Evolutionary conservation across 2,113 vertebrate species (phyloP), one percentile per base, ranked within the genome.

Genomic region (Rhombomys opimus): DNA sequence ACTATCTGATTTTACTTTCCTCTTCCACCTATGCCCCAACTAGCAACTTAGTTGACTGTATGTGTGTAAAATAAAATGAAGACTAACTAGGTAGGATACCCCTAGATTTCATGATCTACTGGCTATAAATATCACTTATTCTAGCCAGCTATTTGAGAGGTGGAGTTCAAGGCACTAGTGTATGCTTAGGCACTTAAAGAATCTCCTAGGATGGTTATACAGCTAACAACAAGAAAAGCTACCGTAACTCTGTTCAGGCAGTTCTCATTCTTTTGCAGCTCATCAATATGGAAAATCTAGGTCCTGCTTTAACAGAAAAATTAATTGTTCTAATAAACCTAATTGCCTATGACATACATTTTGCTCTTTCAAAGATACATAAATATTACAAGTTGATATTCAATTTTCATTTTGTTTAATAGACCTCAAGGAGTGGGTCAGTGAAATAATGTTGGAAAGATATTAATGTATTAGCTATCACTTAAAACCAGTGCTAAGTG

Each of bases 161-260:
- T 10, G 59, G 50, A 90, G 27, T 17, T 32, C 11, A 77, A 50
- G 13, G 81, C 76, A 52, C 70, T 80, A 72, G 50, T 91, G 73
- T 54, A 10, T 70, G 77, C n/a, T 84, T 68, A 50, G 87, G 30
- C 46, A 17, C 10, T 89, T 93, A 9, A 59, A 90, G 32, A 75
- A 61, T 95, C 65, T 82, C 80, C 65, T 86, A 41, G 46, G 22
- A 70, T 73, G 25, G 86, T 50, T 95, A 30, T 18, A 91, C 46
- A 93, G 5, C 27, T 46, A 81, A 52, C 93, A 22, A 87, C 63
- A 95, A 68, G 25, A 70, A 27, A 72, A 96, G 23, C 32, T 68
- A 41, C 52, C 38, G 41, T 81, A 32, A 25, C 23, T 52, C 7
- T 57, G 35, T 13, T 93, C 17, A 85, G 18, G 61, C 87, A 52